These are phyloP conservation scores for Melanogrammus aeglefinus DNA, from an alignment of 2,797 vertebrate species.

Conservation along the genomic window DNA sequence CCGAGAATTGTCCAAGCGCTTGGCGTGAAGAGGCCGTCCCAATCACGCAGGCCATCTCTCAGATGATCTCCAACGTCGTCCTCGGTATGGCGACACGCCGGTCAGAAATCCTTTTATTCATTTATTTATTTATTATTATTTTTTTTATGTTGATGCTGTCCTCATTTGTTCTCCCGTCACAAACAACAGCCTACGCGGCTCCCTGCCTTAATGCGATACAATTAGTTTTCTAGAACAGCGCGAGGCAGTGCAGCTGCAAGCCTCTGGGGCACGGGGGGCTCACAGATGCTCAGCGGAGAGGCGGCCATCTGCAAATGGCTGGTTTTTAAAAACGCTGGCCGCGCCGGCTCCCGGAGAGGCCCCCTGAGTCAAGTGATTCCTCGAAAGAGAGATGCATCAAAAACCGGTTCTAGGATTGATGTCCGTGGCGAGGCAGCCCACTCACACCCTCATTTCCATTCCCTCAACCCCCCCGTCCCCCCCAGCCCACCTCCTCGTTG, in stretches of 20 bases:
- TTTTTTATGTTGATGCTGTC: slow-evolving; percentile 12
- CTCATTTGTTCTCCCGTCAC: slow-evolving; percentile 13
- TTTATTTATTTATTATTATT: background rate
- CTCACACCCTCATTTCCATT: slow-evolving; percentile 47
- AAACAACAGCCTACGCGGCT: slow-evolving; percentile 10
- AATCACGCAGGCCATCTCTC: background rate
- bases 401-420: slow-evolving; percentile 5
- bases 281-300: slow-evolving; percentile 55
- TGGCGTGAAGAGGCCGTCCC: background rate
- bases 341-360: background rate
- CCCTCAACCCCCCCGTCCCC: slow-evolving; percentile 34
- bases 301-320: background rate
- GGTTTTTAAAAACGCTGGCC: background rate
- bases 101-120: background rate
- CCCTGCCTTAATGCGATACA: slow-evolving; percentile 33
- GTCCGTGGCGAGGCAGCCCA: slow-evolving; percentile 23
- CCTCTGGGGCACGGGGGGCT: slow-evolving; percentile 51
- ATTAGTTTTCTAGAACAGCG: slow-evolving; percentile 45
- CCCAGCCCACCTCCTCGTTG: background rate
- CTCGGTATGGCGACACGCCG: background rate
- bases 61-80: background rate
- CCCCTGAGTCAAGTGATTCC: background rate
- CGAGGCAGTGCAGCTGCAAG: slow-evolving; percentile 59
- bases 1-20: background rate
- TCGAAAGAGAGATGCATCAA: background rate